These are phyloP conservation scores for Hololepta plana DNA, from an alignment of 2,888 invertebrate species.

Conservation along the genomic window DNA sequence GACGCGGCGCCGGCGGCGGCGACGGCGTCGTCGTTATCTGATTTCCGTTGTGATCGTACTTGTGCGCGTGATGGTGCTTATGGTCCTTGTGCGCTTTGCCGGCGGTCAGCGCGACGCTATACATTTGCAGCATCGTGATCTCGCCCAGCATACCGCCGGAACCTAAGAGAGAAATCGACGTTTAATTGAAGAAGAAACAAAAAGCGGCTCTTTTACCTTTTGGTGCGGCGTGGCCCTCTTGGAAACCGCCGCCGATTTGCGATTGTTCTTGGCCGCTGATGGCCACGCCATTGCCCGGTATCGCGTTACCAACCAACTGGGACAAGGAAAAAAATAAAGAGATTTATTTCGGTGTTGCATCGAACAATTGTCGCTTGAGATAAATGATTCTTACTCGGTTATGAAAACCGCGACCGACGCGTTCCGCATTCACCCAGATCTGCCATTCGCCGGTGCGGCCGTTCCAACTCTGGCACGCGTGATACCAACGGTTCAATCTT, in stretches of 20 bases:
- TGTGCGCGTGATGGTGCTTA: constrained; percentile 73
- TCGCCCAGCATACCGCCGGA: constrained; percentile 52
- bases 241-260: constrained; percentile 35
- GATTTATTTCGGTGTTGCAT: background rate
- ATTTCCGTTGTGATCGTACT: constrained; percentile 54
- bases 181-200: background rate
- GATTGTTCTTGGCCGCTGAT: constrained; percentile 59
- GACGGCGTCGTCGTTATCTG: constrained; percentile 40
- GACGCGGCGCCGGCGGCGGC: constrained; percentile 33
- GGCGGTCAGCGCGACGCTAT: constrained; percentile 63
- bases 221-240: constrained; percentile 30
- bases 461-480: constrained; percentile 77
- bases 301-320: constrained; percentile 59
- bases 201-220: constrained; percentile 28
- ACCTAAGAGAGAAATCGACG: constrained; percentile 24
- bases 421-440: constrained; percentile 71
- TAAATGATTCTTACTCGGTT: constrained; percentile 49
- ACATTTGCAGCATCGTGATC: constrained; percentile 63
- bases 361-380: constrained; percentile 1
- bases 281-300: constrained; percentile 56
- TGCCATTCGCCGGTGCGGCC: constrained; percentile 82
- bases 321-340: constrained; percentile 13
- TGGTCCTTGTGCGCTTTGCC: constrained; percentile 77
- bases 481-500: constrained; percentile 60
- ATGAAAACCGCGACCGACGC: constrained; percentile 72